Evolutionary conservation across 1,140 invertebrate genomes (phyloP).

Genomic region (Drosophila lini): DNA sequence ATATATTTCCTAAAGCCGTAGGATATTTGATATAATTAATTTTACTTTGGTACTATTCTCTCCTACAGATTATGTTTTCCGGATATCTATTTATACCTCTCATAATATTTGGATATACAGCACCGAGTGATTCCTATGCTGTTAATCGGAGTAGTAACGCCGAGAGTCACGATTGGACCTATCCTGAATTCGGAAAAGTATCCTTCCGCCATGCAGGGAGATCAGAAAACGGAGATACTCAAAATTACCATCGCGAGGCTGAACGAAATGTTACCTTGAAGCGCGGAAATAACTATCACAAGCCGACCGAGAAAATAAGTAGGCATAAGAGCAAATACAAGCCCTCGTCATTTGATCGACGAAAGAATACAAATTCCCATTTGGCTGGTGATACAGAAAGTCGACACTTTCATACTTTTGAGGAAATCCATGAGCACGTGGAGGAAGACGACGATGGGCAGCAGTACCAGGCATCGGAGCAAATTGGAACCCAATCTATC

Average conservation of each 20-base stretch:
- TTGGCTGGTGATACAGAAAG: slow-evolving; percentile 24
- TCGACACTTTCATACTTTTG: slow-evolving; percentile 47
- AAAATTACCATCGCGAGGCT: slow-evolving; percentile 7
- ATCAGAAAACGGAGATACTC: slow-evolving; percentile 4
- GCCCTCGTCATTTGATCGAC: neutral
- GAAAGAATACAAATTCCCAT: slow-evolving; percentile 11
- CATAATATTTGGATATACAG: slow-evolving; percentile 19
- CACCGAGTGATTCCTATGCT: slow-evolving; percentile 6
- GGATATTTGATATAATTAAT: neutral
- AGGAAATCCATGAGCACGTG: slow-evolving; percentile 64
- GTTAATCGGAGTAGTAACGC: slow-evolving; percentile 17
- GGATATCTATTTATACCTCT: slow-evolving; percentile 26
- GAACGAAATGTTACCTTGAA: slow-evolving; percentile 14
- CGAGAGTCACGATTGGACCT: slow-evolving; percentile 3
- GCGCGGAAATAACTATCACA: slow-evolving; percentile 5
- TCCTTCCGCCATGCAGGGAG: neutral
- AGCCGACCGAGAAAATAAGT: slow-evolving; percentile 10
- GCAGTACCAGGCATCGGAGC: slow-evolving; percentile 52
- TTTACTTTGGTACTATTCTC: neutral
- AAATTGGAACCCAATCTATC: slow-evolving; percentile 34
- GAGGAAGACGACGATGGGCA: slow-evolving; percentile 39
- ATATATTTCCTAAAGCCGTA: neutral
- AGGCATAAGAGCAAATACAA: slow-evolving; percentile 20
- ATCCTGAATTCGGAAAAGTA: slow-evolving; percentile 26
- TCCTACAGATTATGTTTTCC: slow-evolving; percentile 28